Conservation (phyloP, 2,113 vertebrate species). For the Gymnogyps californianus region DNA sequence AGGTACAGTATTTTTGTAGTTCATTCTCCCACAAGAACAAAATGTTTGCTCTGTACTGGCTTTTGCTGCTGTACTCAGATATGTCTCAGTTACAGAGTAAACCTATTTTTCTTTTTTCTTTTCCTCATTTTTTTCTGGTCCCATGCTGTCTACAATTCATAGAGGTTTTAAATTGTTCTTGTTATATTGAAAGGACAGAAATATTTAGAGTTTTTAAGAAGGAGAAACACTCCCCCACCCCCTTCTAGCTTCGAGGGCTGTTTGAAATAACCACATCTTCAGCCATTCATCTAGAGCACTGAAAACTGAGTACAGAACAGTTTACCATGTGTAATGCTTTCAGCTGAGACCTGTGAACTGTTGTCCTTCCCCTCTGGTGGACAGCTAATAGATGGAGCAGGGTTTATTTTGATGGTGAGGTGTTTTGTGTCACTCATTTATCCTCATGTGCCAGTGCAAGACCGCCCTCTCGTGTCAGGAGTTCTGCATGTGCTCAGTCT, state of each 20-base stretch:
- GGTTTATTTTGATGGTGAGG: neutral
- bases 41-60: neutral
- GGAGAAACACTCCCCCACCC: neutral
- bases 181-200: neutral
- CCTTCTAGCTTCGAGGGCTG: neutral
- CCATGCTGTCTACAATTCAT: neutral
- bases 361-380: neutral
- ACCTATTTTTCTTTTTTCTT: neutral
- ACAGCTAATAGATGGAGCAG: neutral
- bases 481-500: neutral
- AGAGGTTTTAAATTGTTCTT: neutral
- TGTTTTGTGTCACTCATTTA: neutral
- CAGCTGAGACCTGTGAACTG: neutral
- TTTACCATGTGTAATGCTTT: neutral
- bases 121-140: neutral
- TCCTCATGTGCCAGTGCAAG: neutral
- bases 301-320: neutral
- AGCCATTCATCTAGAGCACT: neutral
- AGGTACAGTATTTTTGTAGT: neutral
- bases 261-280: neutral
- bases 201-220: neutral
- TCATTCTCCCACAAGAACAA: neutral
- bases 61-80: neutral
- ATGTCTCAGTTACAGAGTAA: neutral
- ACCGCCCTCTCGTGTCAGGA: constrained; percentile 50